Evolutionary conservation across 2,113 vertebrate species (phyloP).

Genomic region (Glareola pratincola): DNA sequence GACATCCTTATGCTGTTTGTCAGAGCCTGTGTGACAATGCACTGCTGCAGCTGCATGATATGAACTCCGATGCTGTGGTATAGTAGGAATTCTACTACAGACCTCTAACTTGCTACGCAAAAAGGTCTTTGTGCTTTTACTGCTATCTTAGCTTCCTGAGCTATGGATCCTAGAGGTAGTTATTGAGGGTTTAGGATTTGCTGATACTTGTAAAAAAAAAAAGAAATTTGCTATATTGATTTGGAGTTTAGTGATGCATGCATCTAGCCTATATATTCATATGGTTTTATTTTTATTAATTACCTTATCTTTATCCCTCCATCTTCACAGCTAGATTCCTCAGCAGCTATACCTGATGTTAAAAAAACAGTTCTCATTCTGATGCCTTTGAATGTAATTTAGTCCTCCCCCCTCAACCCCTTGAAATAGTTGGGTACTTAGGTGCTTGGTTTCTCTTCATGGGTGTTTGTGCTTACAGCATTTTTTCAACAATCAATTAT

Average conservation of each 20-base stretch:
- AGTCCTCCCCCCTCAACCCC: too few species aligned
- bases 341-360: background rate
- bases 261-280: background rate
- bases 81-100: background rate
- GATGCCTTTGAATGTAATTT: background rate
- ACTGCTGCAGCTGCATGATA: background rate
- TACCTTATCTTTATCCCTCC: background rate
- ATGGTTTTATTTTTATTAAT: background rate
- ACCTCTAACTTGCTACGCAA: background rate
- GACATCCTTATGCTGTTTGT: background rate
- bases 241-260: background rate
- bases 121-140: background rate
- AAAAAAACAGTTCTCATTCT: background rate
- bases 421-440: background rate
- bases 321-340: background rate
- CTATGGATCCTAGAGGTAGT: background rate
- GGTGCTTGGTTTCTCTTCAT: background rate
- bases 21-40: background rate
- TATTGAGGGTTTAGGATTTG: background rate
- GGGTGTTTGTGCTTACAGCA: background rate
- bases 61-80: accelerated
- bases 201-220: background rate
- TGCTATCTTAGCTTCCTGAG: background rate
- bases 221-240: background rate
- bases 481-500: background rate